These are phyloP conservation scores for Malacosoma neustria DNA, from an alignment of 2,888 invertebrate species.

Conservation along the genomic window DNA sequence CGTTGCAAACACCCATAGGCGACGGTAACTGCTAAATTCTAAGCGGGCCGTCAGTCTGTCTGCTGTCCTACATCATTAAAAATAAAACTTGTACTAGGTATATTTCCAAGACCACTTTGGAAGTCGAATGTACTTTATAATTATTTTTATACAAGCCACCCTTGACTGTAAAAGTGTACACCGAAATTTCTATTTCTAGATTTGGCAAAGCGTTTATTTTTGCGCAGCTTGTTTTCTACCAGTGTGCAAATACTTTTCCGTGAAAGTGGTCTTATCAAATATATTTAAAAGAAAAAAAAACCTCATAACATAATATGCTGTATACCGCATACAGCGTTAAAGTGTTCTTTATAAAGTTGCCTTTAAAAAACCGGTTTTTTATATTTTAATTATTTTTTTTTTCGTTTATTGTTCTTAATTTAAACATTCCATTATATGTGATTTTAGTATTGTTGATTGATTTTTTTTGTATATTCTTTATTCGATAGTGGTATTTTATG, in stretches of 20 bases:
- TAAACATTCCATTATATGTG: constrained; percentile 47
- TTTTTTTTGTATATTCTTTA: constrained; percentile 4
- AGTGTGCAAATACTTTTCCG: constrained; percentile 26
- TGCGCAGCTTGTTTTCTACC: constrained; percentile 25
- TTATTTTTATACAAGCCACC: no score
- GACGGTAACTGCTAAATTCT: no score
- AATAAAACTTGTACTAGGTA: no score
- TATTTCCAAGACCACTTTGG: no score
- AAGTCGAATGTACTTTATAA: no score
- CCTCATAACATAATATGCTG: constrained; percentile 43
- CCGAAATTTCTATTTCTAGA: constrained; percentile 30
- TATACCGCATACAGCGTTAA: constrained; percentile 47
- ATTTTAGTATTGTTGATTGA: constrained; percentile 25
- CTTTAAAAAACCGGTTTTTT: constrained; percentile 33
- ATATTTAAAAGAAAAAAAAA: constrained; percentile 18
- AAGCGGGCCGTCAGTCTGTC: no score
- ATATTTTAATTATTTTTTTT: constrained; percentile 12
- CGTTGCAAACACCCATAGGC: no score
- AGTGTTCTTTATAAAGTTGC: constrained; percentile 41
- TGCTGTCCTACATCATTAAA: no score
- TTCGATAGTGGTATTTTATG: constrained; percentile 11
- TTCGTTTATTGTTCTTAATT: constrained; percentile 16
- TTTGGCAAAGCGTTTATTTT: constrained; percentile 43
- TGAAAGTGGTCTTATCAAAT: constrained; percentile 20
- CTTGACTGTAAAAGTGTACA: not conserved